Base-by-base conservation (phyloP, 2,113 vertebrate genomes). In the Saccopteryx bilineata region DNA sequence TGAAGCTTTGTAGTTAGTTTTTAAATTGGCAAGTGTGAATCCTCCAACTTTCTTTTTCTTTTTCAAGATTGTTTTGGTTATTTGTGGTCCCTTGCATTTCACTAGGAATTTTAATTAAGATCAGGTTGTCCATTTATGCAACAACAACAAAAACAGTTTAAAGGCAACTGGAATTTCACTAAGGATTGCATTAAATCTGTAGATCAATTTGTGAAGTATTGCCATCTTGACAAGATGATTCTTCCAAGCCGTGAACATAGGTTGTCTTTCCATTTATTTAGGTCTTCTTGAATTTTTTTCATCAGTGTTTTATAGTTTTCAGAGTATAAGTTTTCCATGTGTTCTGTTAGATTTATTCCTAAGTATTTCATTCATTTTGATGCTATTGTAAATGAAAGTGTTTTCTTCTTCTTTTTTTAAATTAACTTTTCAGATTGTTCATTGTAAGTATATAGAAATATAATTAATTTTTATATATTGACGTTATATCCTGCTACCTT, bases 351-450 rank as follows among this genome's bases (percentile, higher is more conserved):
- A 86, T 60, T 78, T 80, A 71, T 79, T 56, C 56, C 26, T 63
- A 69, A 52, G 52, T 39, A 54, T 74, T 87, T 94, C 72, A 80
- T 86, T 86, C 14, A 84, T 91, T 66, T 84, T 69, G 10, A 58
- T 69, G 24, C 9, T 61, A 61, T 69, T 94, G 19, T 86, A 91
- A 58, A 19, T 48, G 21, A 26, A 94, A 86, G 56, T 63, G 50
- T 48, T 86, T 61, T 50, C 33, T 23, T 74, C 39, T 71, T 21
- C 39, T 39, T 39, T 39, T 39, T 39, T 39, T 39, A 39, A 63
- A 54, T 86, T 93, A 60, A 26, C 4, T 28, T 69, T 72, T 76
- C 14, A 21, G 50, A 17, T 93, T 93, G 31, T 90, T 96, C 28
- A 61, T 74, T 80, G 10, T 33, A 65, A 83, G n/a, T 19, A 33